Conservation (phyloP, 2,888 invertebrate species). For the Chrysolina oricalcia region DNA sequence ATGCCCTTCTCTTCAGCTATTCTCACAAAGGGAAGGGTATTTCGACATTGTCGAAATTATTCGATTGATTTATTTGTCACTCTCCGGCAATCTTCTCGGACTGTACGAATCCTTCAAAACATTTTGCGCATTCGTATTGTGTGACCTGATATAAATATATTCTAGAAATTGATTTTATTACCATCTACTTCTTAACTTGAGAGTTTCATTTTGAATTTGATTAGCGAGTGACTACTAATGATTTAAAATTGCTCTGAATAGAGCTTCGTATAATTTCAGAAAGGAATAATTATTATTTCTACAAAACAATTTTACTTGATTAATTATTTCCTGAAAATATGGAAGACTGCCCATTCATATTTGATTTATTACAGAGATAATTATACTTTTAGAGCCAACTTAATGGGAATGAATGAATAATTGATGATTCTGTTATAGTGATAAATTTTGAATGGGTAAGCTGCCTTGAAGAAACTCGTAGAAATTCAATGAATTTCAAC, state of each 20-base stretch:
- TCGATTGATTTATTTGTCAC: too few relatives aligned
- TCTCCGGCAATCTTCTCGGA: too few relatives aligned
- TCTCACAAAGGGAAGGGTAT: too few relatives aligned
- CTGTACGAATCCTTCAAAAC: too few relatives aligned
- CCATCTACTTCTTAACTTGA: not conserved
- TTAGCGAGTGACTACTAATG: not conserved
- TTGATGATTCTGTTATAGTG: conserved; percentile 55
- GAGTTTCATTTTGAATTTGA: not conserved
- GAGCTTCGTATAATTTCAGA: not conserved
- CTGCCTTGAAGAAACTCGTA: conserved; percentile 36
- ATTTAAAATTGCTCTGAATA: not conserved
- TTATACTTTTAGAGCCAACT: conserved; percentile 55
- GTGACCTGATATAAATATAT: not conserved
- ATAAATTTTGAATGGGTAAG: conserved; percentile 46
- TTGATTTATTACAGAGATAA: conserved; percentile 58
- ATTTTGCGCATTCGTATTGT: too few relatives aligned
- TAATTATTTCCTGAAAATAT: conserved; percentile 47
- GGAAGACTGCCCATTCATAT: conserved; percentile 48
- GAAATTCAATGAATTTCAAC: conserved; percentile 28
- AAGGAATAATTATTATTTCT: conserved; percentile 40
- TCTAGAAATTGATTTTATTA: not conserved
- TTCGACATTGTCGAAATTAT: too few relatives aligned
- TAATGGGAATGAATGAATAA: conserved; percentile 52
- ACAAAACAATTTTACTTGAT: conserved; percentile 49
- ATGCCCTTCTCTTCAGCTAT: too few relatives aligned